A percentile compares a stretch with the other conserved stretches of the same genome.
phyloP scores from a whole-genome alignment of 92 coral and sea anemone genomes.

The Zoanthus solanderi region DNA sequence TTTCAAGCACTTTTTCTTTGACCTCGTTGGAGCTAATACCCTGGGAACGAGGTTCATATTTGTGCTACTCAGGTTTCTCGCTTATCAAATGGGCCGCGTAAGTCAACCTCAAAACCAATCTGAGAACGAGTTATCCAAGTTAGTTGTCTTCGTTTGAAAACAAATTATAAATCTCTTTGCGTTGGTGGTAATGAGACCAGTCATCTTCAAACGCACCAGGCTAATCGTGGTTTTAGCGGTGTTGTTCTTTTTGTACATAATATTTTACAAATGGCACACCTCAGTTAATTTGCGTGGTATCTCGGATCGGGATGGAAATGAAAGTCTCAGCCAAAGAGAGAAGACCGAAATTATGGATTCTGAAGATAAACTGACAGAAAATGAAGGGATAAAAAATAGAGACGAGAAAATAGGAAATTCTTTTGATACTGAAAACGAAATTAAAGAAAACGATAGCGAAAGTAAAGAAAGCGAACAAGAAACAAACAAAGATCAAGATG shows the following conservation, averaged over 20 bases:
- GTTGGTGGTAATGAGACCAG: slow-evolving; percentile 16
- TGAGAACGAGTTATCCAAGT: too few species aligned
- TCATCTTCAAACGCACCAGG: slow-evolving; percentile 28
- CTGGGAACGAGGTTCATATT: too few species aligned
- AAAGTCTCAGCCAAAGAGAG: neutral
- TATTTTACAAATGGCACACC: slow-evolving; percentile 20
- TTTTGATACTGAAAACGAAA: neutral
- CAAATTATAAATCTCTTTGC: neutral
- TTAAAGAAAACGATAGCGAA: neutral
- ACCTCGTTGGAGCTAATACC: neutral
- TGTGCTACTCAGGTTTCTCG: too few species aligned
- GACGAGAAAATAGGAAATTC: neutral
- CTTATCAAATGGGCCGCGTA: too few species aligned
- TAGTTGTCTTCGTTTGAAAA: neutral
- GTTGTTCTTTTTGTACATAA: neutral
- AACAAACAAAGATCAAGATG: neutral
- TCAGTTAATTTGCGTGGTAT: too few species aligned
- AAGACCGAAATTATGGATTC: neutral
- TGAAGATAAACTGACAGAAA: neutral
- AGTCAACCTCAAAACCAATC: too few species aligned
- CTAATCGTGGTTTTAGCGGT: neutral
- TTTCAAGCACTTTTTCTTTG: slow-evolving; percentile 39
- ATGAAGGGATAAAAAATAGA: neutral
- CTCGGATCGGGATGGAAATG: neutral
- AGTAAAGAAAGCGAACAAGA: neutral